Percentiles rank a stretch among this genome's conserved stretches.
Conservation (phyloP, 2,888 invertebrate genomes). For the Amiota minor region DNA sequence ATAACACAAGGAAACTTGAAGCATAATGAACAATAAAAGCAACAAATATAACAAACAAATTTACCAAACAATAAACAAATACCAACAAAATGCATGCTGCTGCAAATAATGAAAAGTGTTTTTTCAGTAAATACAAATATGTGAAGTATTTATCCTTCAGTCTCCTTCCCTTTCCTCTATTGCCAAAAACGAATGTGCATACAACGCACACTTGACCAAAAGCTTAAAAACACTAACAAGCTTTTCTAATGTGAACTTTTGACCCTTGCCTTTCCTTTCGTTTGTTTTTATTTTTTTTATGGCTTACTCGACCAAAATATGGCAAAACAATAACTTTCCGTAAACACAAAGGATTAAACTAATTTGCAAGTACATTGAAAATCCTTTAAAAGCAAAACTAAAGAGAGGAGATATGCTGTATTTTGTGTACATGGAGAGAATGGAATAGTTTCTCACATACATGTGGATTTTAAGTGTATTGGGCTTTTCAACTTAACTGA, state of each 20-base stretch:
- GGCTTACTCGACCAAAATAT: slow-evolving; percentile 3
- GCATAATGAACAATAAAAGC: slow-evolving; percentile 8
- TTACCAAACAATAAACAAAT: not conserved
- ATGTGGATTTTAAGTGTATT: slow-evolving; percentile 40
- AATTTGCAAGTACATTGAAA: slow-evolving; percentile 62
- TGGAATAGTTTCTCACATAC: not conserved
- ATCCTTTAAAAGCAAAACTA: slow-evolving; percentile 52
- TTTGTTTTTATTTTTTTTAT: too few relatives aligned
- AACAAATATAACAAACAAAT: not conserved
- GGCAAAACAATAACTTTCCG: slow-evolving; percentile 32
- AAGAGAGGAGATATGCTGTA: not conserved
- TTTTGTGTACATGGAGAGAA: not conserved
- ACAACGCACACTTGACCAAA: not conserved
- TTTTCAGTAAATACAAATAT: slow-evolving; percentile 22
- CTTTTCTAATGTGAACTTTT: not conserved
- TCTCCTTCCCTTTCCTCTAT: too few relatives aligned
- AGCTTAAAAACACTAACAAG: slow-evolving; percentile 25
- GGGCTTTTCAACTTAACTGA: slow-evolving; percentile 65
- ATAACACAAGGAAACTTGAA: not conserved
- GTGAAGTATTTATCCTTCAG: too few relatives aligned
- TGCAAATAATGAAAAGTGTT: slow-evolving; percentile 27
- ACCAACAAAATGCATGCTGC: not conserved
- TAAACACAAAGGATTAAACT: slow-evolving; percentile 55
- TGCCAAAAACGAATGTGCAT: not conserved
- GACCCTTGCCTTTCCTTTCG: too few relatives aligned